Percentiles rank a stretch among this genome's conserved stretches.
Evolutionary conservation across 2,888 invertebrate species (phyloP).

Genomic region (Dermolepida albohirtum): DNA sequence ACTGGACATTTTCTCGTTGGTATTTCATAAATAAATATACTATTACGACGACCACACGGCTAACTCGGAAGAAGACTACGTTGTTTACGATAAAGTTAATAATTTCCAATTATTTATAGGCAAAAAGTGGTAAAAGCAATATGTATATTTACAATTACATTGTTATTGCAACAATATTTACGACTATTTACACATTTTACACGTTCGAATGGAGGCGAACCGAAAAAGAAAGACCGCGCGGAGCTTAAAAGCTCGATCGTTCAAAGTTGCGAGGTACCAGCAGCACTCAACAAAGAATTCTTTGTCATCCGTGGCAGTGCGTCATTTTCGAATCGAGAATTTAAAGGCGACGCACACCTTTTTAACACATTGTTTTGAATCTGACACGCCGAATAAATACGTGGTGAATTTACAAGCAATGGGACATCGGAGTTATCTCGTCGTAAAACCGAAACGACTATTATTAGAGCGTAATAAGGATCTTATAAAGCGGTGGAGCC

Average conservation of each 20-base stretch:
- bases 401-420: constrained; percentile 18
- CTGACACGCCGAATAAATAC: constrained; percentile 19
- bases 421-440: constrained; percentile 18
- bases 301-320: constrained; percentile 2
- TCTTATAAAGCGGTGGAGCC: constrained; percentile 40
- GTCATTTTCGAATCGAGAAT: background rate
- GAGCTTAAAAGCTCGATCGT: constrained; percentile 19
- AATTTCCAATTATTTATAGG: too few species aligned
- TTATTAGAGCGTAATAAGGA: constrained; percentile 42
- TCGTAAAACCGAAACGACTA: constrained; percentile 40
- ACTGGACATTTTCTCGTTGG: too few species aligned
- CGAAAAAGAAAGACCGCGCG: background rate
- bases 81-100: too few species aligned
- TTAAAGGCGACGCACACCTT: background rate
- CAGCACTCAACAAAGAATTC: constrained; percentile 13
- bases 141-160: constrained; percentile 1
- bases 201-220: background rate
- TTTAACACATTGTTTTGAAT: constrained; percentile 23
- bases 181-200: constrained; percentile 2
- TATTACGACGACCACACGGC: too few species aligned
- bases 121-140: too few species aligned
- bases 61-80: too few species aligned
- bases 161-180: constrained; percentile 3
- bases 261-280: background rate
- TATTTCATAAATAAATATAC: too few species aligned